A percentile compares a stretch with the other conserved stretches of the same genome.
These are phyloP conservation scores for Dilophus febrilis DNA, from an alignment of 2,888 invertebrate species.

Conservation along the genomic window DNA sequence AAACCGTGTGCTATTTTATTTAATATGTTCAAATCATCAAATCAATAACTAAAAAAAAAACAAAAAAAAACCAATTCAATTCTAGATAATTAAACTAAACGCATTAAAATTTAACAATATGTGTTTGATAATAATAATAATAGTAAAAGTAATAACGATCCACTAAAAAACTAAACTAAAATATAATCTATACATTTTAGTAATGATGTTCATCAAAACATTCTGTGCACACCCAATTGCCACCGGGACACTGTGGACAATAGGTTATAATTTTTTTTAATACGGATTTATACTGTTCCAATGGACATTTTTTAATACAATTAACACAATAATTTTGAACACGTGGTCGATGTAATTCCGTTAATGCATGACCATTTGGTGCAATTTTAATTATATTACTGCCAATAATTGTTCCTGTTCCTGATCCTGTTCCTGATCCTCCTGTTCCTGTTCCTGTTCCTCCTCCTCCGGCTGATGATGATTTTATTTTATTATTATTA, in stretches of 20 bases:
- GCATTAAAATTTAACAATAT: too few species aligned
- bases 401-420: slow-evolving; percentile 20
- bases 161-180: too few species aligned
- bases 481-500: not conserved
- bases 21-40: too few species aligned
- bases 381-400: not conserved
- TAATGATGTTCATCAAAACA: slow-evolving; percentile 20
- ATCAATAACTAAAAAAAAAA: too few species aligned
- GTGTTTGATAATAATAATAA: too few species aligned
- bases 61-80: too few species aligned
- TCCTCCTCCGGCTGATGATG: not conserved
- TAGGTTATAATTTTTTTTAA: slow-evolving; percentile 22
- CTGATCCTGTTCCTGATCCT: not conserved
- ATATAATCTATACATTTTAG: too few species aligned
- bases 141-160: too few species aligned
- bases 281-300: slow-evolving; percentile 9
- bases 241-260: slow-evolving; percentile 25
- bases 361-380: too few species aligned
- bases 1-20: too few species aligned
- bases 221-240: slow-evolving; percentile 25
- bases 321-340: slow-evolving; percentile 25
- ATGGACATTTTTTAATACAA: slow-evolving; percentile 18
- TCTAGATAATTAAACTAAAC: too few species aligned
- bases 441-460: not conserved
- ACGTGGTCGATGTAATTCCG: slow-evolving; percentile 21